Percentiles rank a stretch among this genome's conserved stretches.
These are phyloP conservation scores for Epizoanthus fatuus DNA, from an alignment of 92 coral and sea anemone genomes.

Conservation along the genomic window DNA sequence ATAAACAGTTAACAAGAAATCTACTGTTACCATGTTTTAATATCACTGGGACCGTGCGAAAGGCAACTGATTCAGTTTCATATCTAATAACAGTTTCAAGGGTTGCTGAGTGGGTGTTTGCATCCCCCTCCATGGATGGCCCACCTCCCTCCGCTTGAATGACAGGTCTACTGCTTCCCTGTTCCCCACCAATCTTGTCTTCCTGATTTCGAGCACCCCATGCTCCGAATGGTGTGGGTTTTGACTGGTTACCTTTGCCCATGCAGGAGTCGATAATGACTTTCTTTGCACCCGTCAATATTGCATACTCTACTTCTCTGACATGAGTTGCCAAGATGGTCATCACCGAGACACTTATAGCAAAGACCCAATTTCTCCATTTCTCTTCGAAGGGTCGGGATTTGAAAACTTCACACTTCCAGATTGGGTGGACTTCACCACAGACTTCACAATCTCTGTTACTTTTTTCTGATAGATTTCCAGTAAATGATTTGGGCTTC, in stretches of 20 bases:
- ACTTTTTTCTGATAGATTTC: slow-evolving; percentile 23
- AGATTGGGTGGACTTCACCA: slow-evolving; percentile 49
- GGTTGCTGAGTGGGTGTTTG: neutral
- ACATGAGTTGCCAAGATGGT: slow-evolving; percentile 62
- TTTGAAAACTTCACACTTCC: slow-evolving; percentile 63
- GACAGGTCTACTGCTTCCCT: neutral
- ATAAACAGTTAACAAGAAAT: slow-evolving; percentile 60
- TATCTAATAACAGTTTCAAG: slow-evolving; percentile 34
- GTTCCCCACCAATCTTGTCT: neutral
- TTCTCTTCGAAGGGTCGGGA: slow-evolving; percentile 47
- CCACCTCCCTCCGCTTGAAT: neutral
- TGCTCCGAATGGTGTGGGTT: slow-evolving; percentile 3
- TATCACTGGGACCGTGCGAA: slow-evolving; percentile 18
- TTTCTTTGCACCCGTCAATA: slow-evolving; percentile 22
- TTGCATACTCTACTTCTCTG: slow-evolving; percentile 43
- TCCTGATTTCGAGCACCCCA: neutral
- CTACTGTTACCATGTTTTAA: neutral
- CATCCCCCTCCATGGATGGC: slow-evolving; percentile 1
- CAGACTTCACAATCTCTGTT: slow-evolving; percentile 8
- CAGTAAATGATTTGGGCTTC: neutral
- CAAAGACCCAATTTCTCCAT: slow-evolving; percentile 65
- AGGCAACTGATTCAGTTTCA: slow-evolving; percentile 39
- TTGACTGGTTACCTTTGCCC: neutral
- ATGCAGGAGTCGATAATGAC: neutral
- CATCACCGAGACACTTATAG: slow-evolving; percentile 69